Evolutionary conservation across 2,113 vertebrate species (phyloP).

Genomic region (Ploceus nigricollis): DNA sequence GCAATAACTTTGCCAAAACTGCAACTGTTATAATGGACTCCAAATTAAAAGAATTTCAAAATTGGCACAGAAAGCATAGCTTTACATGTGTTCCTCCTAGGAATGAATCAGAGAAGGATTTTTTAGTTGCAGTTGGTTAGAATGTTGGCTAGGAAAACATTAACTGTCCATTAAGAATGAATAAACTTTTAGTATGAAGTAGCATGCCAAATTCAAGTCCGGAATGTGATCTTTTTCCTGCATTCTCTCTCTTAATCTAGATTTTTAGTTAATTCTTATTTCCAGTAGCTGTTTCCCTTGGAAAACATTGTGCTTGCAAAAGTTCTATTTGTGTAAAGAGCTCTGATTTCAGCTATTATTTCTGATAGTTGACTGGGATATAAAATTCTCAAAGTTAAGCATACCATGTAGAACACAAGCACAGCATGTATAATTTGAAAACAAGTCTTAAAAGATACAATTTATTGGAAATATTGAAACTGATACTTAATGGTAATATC

Average conservation of each 20-base stretch:
- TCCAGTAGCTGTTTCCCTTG: conserved; percentile 24
- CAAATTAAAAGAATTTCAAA: neutral
- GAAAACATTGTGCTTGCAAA: conserved; percentile 11
- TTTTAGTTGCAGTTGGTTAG: neutral
- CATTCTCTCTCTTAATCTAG: neutral
- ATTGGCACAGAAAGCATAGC: neutral
- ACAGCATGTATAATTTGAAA: neutral
- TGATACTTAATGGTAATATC: neutral
- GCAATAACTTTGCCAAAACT: neutral
- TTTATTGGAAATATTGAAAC: neutral
- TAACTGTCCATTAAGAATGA: neutral
- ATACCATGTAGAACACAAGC: neutral
- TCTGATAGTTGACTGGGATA: neutral
- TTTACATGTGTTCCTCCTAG: neutral
- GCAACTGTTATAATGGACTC: neutral
- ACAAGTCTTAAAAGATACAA: neutral
- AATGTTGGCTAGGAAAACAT: neutral
- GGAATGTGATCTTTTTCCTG: neutral
- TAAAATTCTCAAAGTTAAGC: neutral
- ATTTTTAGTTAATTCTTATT: conserved; percentile 19
- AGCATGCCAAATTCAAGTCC: neutral
- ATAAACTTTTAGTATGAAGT: neutral
- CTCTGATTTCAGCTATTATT: conserved; percentile 17
- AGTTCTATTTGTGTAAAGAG: neutral
- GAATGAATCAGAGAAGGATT: neutral